Base-by-base conservation (phyloP, 2,113 vertebrate species). In the Microtus richardsoni region DNA sequence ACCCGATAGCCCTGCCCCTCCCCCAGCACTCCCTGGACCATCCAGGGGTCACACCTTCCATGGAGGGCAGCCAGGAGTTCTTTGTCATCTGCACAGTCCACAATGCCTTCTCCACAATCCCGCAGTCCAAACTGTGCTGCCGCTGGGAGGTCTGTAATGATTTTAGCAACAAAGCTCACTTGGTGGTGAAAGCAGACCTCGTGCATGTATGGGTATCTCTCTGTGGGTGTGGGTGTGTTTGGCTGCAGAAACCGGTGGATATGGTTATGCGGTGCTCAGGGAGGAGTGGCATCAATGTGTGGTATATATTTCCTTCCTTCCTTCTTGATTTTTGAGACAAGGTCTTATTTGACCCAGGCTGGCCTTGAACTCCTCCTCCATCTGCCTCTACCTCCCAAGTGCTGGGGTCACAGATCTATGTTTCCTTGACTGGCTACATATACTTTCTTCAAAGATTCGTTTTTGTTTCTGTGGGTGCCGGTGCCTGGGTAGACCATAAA, bases 141-240 rank as follows among this genome's bases (percentile, higher is more conserved):
- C 58, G 73, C 78, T 1, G 4, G 47, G 52, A 44, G 49, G 41
- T 91, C n/a, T 86, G 86, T 87, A 12, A 3, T 85, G 68, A 89
- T 21, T 73, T 73, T 84, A 62, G 58, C 64, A 86, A 85, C 74
- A 87, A 64, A 96, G 77, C n/a, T 94, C 79, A 80, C 16, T n/a
- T 80, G 80, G 77, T 68, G 74, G 58, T 66, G 88, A 97, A 89
- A 58, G 8, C 2, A 3, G 70, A 78, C 26, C 13, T 68, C 36
- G 7, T 19, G 13, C 7, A n/a, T 88, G 28, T 28, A 16, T 39
- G 33, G 22, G 33, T 41, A 44, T 83, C 17, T 84, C 28, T 80
- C 21, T 58, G 58, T 58, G 58, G 19, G 58, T 21, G 58, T 86
- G 36, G 62, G 52, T 9, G 16, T 44, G 30, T 93, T 66, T 75